Conservation (phyloP, 1,140 invertebrate genomes). For the Drosophila pachea region DNA sequence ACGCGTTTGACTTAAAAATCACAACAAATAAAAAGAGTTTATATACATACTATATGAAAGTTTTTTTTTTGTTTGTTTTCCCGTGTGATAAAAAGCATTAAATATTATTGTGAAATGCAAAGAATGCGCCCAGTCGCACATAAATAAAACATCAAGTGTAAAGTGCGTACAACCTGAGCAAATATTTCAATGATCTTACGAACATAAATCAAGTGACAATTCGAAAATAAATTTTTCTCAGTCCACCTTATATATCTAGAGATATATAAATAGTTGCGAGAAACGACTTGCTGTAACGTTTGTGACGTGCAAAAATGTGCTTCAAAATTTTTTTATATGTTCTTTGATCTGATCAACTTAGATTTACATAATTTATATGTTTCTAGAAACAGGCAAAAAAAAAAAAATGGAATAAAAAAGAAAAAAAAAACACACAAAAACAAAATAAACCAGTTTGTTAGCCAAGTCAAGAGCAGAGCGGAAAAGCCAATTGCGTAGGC, state of each 20-base stretch:
- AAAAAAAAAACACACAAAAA: slow-evolving; percentile 21
- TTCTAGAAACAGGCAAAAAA: slow-evolving; percentile 16
- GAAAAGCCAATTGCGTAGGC: slow-evolving; percentile 50
- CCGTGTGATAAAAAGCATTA: slow-evolving; percentile 38
- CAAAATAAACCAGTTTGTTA: background rate
- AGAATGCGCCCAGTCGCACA: slow-evolving; percentile 43
- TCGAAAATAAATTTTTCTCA: slow-evolving; percentile 37
- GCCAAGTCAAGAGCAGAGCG: slow-evolving; percentile 26
- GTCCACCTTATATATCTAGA: too few relatives aligned
- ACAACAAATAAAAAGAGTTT: slow-evolving; percentile 15
- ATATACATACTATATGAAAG: slow-evolving; percentile 5
- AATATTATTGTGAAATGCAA: slow-evolving; percentile 61
- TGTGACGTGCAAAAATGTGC: slow-evolving; percentile 36
- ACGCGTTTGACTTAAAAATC: slow-evolving; percentile 14
- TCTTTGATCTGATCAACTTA: slow-evolving; percentile 12
- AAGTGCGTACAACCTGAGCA: slow-evolving; percentile 47
- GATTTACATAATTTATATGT: slow-evolving; percentile 39
- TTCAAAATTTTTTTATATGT: slow-evolving; percentile 2
- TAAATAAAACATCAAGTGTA: slow-evolving; percentile 37
- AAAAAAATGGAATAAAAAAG: background rate
- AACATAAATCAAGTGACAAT: slow-evolving; percentile 35
- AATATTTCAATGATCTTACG: slow-evolving; percentile 31
- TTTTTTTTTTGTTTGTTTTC: background rate
- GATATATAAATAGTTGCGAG: slow-evolving; percentile 23
- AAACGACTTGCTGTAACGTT: slow-evolving; percentile 42